A percentile compares a stretch with the other conserved stretches of the same genome.
phyloP scores from a whole-genome alignment of 1,140 invertebrate species.

The Drosophila obscura region DNA sequence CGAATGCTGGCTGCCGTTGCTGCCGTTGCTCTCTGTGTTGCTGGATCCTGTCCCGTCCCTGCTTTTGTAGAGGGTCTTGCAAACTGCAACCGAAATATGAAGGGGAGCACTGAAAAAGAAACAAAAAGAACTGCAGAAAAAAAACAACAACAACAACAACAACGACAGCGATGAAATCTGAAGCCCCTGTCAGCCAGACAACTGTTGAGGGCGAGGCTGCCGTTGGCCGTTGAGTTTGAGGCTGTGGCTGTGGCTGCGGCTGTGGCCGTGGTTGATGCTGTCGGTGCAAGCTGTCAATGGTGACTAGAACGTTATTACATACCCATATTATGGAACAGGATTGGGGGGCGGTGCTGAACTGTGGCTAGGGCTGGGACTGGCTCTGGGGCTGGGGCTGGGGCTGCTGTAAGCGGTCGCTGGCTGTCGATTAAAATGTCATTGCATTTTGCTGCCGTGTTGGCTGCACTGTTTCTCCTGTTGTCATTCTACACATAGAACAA shows the following conservation, averaged over 20 bases:
- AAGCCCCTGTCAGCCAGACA: slow-evolving; percentile 45
- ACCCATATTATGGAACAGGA: slow-evolving; percentile 22
- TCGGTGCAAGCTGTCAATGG: slow-evolving; percentile 40
- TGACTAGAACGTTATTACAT: slow-evolving; percentile 65
- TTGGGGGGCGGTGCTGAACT: slow-evolving; percentile 14
- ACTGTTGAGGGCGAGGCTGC: slow-evolving; percentile 70
- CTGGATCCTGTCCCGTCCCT: slow-evolving; percentile 23
- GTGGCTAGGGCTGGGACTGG: not conserved
- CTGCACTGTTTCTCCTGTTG: slow-evolving; percentile 16
- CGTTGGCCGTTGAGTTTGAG: slow-evolving; percentile 18
- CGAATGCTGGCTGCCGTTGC: slow-evolving; percentile 13
- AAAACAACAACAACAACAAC: slow-evolving; percentile 11
- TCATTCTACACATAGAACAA: too few relatives aligned
- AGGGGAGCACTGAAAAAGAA: slow-evolving; percentile 22
- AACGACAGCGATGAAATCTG: too few relatives aligned
- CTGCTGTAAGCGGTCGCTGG: slow-evolving; percentile 20
- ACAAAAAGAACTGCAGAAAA: slow-evolving; percentile 5
- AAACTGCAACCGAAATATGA: slow-evolving; percentile 48
- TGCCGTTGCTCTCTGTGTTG: slow-evolving; percentile 19
- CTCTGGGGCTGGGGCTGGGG: slow-evolving; percentile 6
- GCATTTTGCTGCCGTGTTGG: slow-evolving; percentile 61
- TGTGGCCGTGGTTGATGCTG: slow-evolving; percentile 26
- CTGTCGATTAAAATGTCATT: slow-evolving; percentile 81
- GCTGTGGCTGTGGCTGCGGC: slow-evolving; percentile 22
- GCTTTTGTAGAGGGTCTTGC: slow-evolving; percentile 10